phyloP scores from a whole-genome alignment of 1,140 invertebrate species.

The Brachystomella parvula region DNA sequence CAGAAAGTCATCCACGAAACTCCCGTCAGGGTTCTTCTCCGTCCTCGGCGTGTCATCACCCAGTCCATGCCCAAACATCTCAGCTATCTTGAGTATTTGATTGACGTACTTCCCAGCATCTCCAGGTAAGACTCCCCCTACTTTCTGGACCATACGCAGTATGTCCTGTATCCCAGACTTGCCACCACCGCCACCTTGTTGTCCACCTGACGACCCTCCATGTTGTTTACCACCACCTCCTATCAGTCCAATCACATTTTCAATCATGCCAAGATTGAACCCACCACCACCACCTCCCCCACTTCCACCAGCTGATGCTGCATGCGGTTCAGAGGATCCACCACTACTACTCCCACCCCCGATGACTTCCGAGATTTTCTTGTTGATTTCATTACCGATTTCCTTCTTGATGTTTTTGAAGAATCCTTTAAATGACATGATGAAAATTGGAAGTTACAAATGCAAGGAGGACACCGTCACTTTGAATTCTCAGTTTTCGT shows the following conservation, averaged over 20 bases:
- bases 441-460: too few species aligned
- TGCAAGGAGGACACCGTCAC: too few species aligned
- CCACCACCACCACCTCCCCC: constrained; percentile 2
- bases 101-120: constrained; percentile 24
- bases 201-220: constrained; percentile 11
- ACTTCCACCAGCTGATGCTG: background rate
- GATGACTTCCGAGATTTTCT: constrained; percentile 20
- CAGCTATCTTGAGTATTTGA: constrained; percentile 34
- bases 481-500: too few species aligned
- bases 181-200: constrained; percentile 11
- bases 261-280: constrained; percentile 16
- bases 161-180: constrained; percentile 9
- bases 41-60: constrained; percentile 34
- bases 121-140: constrained; percentile 28
- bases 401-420: constrained; percentile 36
- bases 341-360: background rate
- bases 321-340: background rate
- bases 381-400: constrained; percentile 27
- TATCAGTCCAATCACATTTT: constrained; percentile 28
- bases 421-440: constrained; percentile 37
- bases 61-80: constrained; percentile 35
- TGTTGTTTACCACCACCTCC: background rate
- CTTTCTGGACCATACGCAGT: constrained; percentile 25
- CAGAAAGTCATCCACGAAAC: constrained; percentile 31
- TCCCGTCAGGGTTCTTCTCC: constrained; percentile 30